Conservation (phyloP, 2,888 invertebrate species). For the Barypeithes pellucidus region DNA sequence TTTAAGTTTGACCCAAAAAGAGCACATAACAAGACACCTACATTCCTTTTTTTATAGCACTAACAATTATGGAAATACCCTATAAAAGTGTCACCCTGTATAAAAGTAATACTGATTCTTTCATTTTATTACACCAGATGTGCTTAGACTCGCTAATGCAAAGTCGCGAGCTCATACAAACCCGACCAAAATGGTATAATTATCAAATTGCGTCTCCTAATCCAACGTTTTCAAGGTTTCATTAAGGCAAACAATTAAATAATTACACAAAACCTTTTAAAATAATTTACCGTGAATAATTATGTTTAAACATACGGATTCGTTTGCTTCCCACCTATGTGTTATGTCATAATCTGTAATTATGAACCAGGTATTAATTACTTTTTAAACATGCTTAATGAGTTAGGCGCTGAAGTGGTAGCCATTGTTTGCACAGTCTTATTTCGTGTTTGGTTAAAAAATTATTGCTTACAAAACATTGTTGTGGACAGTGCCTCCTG, state of each 20-base stretch:
- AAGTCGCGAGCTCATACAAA: no score
- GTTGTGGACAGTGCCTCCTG: not conserved
- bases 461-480: conserved; percentile 1
- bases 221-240: conserved; percentile 54
- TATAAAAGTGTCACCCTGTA: no score
- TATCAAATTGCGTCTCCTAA: conserved; percentile 3
- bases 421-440: conserved; percentile 41
- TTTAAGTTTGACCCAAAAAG: no score
- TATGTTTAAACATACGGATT: conserved; percentile 47
- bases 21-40: no score
- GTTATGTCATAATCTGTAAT: conserved; percentile 52
- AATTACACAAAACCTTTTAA: conserved; percentile 56
- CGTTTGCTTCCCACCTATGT: conserved; percentile 30
- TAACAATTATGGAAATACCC: no score
- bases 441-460: conserved; percentile 3
- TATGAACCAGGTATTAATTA: conserved; percentile 38
- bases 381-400: conserved; percentile 42
- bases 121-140: no score
- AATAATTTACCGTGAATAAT: conserved; percentile 56
- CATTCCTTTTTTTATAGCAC: no score
- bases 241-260: conserved; percentile 59
- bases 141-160: no score
- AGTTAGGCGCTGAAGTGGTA: conserved; percentile 45
- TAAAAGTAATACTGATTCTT: no score
- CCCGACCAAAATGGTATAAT: conserved; percentile 22